Conservation (phyloP, 2,888 invertebrate species). For the Tenthredo scrophulariae region DNA sequence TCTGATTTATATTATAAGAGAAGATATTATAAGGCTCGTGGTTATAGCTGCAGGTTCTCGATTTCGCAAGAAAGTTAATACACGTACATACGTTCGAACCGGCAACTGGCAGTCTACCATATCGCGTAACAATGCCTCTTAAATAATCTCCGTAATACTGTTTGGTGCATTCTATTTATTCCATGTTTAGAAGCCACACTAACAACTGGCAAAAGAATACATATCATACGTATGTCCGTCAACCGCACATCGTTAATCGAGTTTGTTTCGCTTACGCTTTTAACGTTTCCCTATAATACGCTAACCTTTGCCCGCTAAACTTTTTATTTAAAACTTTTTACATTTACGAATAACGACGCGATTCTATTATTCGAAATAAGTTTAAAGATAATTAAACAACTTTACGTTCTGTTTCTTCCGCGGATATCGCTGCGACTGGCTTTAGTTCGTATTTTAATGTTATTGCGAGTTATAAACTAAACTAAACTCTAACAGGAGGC, state of each 20-base stretch:
- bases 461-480: neutral
- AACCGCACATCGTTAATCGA: neutral
- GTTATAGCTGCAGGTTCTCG: neutral
- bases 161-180: slow-evolving; percentile 31
- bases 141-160: slow-evolving; percentile 29
- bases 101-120: neutral
- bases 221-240: neutral
- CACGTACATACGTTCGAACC: neutral
- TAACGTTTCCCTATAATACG: neutral
- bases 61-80: slow-evolving; percentile 27
- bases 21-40: neutral
- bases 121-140: slow-evolving; percentile 36
- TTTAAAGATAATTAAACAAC: neutral
- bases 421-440: too few species aligned
- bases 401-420: neutral
- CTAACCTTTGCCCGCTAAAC: neutral
- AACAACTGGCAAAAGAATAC: neutral
- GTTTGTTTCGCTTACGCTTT: neutral
- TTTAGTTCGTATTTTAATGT: neutral
- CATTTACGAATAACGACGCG: neutral
- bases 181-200: slow-evolving; percentile 33
- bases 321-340: neutral
- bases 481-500: neutral
- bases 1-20: neutral
- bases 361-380: neutral